Evolutionary conservation across 1,140 invertebrate genomes (phyloP).

Genomic region (Drosophila willistoni): DNA sequence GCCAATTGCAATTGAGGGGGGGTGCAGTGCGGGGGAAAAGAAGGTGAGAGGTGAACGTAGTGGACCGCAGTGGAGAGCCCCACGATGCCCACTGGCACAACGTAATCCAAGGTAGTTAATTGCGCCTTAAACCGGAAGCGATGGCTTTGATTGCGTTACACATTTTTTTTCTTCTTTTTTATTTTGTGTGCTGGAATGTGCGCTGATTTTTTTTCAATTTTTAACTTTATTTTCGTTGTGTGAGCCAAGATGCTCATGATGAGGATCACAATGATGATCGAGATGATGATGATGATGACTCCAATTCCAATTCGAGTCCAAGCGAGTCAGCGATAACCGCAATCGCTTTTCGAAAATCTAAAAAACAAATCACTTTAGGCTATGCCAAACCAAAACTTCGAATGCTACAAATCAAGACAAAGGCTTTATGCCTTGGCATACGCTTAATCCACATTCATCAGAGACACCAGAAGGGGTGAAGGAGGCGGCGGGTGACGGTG

Average conservation of each 20-base stretch:
- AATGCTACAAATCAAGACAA: conserved; percentile 37
- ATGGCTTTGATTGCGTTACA: conserved; percentile 82
- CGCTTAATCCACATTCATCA: conserved; percentile 77
- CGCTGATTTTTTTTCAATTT: conserved; percentile 76
- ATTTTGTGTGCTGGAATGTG: conserved; percentile 73
- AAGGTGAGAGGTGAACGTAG: conserved; percentile 10
- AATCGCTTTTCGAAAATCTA: conserved; percentile 70
- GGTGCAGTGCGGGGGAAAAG: background rate
- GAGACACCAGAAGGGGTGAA: background rate
- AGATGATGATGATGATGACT: conserved; percentile 52
- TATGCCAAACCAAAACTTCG: conserved; percentile 43
- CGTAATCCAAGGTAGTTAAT: conserved; percentile 80
- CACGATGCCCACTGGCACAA: conserved; percentile 33
- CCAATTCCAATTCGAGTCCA: conserved; percentile 36
- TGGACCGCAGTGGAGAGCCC: background rate
- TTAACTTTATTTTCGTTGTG: conserved; percentile 42
- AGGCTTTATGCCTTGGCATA: conserved; percentile 69
- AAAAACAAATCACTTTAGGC: conserved; percentile 79
- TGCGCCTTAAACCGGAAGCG: conserved; percentile 81
- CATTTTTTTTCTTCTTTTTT: conserved; percentile 43
- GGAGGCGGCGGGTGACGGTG: background rate
- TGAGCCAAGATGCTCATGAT: conserved; percentile 30
- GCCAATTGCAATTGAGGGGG: conserved; percentile 36
- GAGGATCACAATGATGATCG: conserved; percentile 32
- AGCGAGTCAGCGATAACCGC: conserved; percentile 54